Percentiles rank a stretch among this genome's conserved stretches.
phyloP scores from a whole-genome alignment of 2,113 vertebrate species.

The Cygnus buccinator region DNA sequence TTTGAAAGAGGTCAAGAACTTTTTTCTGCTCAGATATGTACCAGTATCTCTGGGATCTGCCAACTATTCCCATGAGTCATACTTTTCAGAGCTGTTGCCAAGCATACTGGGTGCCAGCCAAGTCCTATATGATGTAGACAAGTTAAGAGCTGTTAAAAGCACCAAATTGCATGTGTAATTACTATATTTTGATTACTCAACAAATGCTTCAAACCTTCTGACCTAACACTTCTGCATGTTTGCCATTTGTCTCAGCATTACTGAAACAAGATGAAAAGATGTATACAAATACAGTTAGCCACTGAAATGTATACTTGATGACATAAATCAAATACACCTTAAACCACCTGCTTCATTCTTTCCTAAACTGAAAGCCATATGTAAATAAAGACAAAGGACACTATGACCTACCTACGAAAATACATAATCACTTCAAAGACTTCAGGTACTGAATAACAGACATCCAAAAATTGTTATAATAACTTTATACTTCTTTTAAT shows the following conservation, averaged over 20 bases:
- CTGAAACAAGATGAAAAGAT: neutral
- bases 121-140: slow-evolving; percentile 30
- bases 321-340: neutral
- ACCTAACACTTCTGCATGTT: neutral
- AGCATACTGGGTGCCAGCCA: slow-evolving; percentile 46
- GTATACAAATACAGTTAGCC: neutral
- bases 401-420: neutral
- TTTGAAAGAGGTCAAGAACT: slow-evolving; percentile 51
- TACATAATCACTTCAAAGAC: neutral
- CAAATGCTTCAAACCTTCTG: slow-evolving; percentile 35
- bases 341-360: neutral
- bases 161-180: slow-evolving; percentile 58
- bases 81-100: slow-evolving; percentile 33
- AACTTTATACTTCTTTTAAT: neutral
- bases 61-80: slow-evolving; percentile 50
- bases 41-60: slow-evolving; percentile 31
- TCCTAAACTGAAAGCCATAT: neutral
- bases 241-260: neutral
- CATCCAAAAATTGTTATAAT: neutral
- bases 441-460: neutral
- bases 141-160: slow-evolving; percentile 58
- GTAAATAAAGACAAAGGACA: neutral
- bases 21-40: neutral
- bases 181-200: slow-evolving; percentile 56
- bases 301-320: neutral